A percentile compares a stretch with the other conserved stretches of the same genome.
Conservation (phyloP, 1,140 invertebrate genomes). For the Linepithema humile region DNA sequence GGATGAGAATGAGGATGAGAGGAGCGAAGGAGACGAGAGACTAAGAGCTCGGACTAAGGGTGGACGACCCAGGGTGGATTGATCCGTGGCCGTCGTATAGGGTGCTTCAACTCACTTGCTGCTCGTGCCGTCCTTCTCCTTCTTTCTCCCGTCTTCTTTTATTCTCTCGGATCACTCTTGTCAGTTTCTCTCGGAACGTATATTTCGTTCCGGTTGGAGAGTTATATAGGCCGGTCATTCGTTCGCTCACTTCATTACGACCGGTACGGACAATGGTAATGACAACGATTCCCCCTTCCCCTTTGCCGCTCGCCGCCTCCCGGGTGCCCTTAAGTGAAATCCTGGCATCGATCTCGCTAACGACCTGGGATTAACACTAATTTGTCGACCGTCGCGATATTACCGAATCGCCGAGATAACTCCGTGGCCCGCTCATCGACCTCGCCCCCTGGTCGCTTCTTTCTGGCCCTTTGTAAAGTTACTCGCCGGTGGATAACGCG, state of each 20-base stretch:
- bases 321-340: conserved; percentile 78
- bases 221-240: conserved; percentile 69
- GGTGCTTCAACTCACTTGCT: conserved; percentile 37
- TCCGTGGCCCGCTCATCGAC: conserved; percentile 60
- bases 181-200: no score
- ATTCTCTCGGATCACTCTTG: no score
- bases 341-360: conserved; percentile 80
- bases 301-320: conserved; percentile 61
- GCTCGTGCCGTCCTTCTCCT: background rate
- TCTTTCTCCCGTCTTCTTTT: background rate
- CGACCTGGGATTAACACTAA: conserved; percentile 79
- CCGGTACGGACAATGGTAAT: conserved; percentile 61
- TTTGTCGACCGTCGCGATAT: conserved; percentile 79
- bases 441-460: conserved; percentile 38
- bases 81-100: conserved; percentile 75
- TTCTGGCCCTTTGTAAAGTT: conserved; percentile 55
- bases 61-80: conserved; percentile 71
- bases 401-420: conserved; percentile 67
- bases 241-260: conserved; percentile 79
- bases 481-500: conserved; percentile 1
- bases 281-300: conserved; percentile 60
- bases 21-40: background rate
- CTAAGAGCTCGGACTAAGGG: conserved; percentile 59
- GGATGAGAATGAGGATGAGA: conserved; percentile 5
- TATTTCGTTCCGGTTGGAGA: conserved; percentile 29